A percentile compares a stretch with the other conserved stretches of the same genome.
phyloP scores from a whole-genome alignment of 2,113 vertebrate species.

The Myrmecobius fasciatus region DNA sequence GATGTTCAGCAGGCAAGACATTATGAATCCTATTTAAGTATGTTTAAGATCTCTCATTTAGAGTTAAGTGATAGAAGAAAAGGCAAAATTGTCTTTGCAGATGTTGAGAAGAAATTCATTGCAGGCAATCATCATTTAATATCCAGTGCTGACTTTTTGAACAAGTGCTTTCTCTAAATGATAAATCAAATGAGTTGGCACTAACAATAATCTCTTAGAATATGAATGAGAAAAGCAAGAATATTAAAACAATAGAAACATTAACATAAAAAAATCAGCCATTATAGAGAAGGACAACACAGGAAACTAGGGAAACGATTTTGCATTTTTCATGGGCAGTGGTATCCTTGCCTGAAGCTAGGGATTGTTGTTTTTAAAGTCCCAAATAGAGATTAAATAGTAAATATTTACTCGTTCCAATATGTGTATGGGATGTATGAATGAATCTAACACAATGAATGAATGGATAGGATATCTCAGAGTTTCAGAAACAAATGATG shows the following conservation, averaged over 20 bases:
- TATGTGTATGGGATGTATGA: background rate
- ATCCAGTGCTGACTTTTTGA: slow-evolving; percentile 85
- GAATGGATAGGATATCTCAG: slow-evolving; percentile 21
- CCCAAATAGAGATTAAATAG: slow-evolving; percentile 37
- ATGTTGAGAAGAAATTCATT: slow-evolving; percentile 89
- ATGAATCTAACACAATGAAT: slow-evolving; percentile 31
- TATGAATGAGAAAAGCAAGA: slow-evolving; percentile 87
- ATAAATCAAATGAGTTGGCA: slow-evolving; percentile 88
- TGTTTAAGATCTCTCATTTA: slow-evolving; percentile 87
- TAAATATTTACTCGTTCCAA: slow-evolving; percentile 61
- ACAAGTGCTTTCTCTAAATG: slow-evolving; percentile 88
- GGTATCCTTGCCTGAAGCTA: slow-evolving; percentile 23
- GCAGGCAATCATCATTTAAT: slow-evolving; percentile 88
- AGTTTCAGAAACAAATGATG: slow-evolving; percentile 34
- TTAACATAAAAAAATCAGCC: slow-evolving; percentile 82
- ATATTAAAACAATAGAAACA: slow-evolving; percentile 88
- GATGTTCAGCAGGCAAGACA: slow-evolving; percentile 79
- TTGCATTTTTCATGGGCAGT: slow-evolving; percentile 55
- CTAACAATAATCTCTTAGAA: slow-evolving; percentile 86
- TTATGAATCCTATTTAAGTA: slow-evolving; percentile 85
- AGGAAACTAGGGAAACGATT: slow-evolving; percentile 72
- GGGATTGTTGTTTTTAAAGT: slow-evolving; percentile 29
- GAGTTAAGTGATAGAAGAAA: slow-evolving; percentile 87
- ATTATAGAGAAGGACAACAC: slow-evolving; percentile 67
- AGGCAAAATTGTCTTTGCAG: slow-evolving; percentile 88